Conservation (phyloP, 2,888 invertebrate genomes). For the Euspilapteryx auroguttella region DNA sequence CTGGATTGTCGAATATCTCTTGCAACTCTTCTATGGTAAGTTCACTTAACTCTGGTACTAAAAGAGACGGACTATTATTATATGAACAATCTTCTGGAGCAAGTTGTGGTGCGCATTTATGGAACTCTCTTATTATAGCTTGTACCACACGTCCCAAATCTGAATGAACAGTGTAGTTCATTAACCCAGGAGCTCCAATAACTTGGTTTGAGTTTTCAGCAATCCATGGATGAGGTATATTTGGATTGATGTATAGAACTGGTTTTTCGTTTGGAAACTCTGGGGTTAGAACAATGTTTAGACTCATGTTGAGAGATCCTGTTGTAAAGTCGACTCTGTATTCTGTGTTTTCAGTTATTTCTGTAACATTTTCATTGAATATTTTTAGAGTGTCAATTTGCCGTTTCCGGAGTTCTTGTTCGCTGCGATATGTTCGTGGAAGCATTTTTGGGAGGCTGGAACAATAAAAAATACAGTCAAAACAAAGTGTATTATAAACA, state of each 20-base stretch:
- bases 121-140: conserved; percentile 77
- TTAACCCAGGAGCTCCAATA: conserved; percentile 71
- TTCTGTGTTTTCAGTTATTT: conserved; percentile 70
- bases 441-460: too few relatives aligned
- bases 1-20: conserved; percentile 68
- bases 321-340: conserved; percentile 72
- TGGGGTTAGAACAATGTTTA: conserved; percentile 66
- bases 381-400: conserved; percentile 83
- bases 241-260: conserved; percentile 66
- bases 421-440: conserved; percentile 55
- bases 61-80: conserved; percentile 22
- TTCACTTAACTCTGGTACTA: conserved; percentile 39
- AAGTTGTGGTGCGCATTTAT: conserved; percentile 49
- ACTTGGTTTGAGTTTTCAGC: conserved; percentile 69
- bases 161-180: conserved; percentile 78
- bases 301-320: conserved; percentile 65
- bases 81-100: conserved; percentile 42
- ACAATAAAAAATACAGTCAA: too few relatives aligned
- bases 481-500: too few relatives aligned
- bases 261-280: conserved; percentile 81
- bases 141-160: conserved; percentile 81
- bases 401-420: conserved; percentile 64
- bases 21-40: conserved; percentile 65
- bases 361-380: conserved; percentile 79
- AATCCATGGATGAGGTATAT: conserved; percentile 73